These are phyloP conservation scores for Julus scanicus DNA, from an alignment of 2,888 invertebrate species.

Conservation along the genomic window DNA sequence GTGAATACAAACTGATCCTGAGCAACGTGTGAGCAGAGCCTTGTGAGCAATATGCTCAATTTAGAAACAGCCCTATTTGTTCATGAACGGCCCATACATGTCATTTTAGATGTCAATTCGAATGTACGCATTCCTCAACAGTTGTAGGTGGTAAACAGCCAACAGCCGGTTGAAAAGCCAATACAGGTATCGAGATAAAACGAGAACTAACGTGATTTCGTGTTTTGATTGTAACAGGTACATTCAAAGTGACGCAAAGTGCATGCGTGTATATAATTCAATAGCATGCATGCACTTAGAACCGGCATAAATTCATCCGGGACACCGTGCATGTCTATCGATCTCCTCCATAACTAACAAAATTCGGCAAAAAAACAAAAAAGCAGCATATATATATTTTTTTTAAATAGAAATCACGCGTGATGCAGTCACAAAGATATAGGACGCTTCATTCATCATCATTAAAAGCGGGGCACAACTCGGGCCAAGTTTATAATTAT, in stretches of 20 bases:
- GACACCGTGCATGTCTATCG: background rate
- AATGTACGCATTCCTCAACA: too few relatives aligned
- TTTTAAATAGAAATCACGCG: slow-evolving; percentile 28
- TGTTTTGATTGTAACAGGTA: background rate
- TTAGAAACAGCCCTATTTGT: too few relatives aligned
- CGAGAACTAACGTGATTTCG: background rate
- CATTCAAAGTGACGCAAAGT: background rate
- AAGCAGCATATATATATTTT: background rate
- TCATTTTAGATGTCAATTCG: too few relatives aligned
- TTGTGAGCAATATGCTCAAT: too few relatives aligned
- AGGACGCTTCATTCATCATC: slow-evolving; percentile 42
- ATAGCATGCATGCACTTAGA: background rate
- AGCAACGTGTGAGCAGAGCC: too few relatives aligned
- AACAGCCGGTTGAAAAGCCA: too few relatives aligned
- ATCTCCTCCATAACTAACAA: background rate
- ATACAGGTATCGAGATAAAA: too few relatives aligned
- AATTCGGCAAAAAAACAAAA: background rate
- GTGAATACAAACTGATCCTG: too few relatives aligned
- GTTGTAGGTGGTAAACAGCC: too few relatives aligned
- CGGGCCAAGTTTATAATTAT: slow-evolving; percentile 43
- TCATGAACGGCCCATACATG: too few relatives aligned
- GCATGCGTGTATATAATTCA: background rate
- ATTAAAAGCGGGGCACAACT: slow-evolving; percentile 22
- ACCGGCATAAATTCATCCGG: background rate
- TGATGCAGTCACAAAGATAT: slow-evolving; percentile 2